Percentiles rank a stretch among this genome's conserved stretches.
These are phyloP conservation scores for Drosophila koepferae DNA, from an alignment of 2,888 invertebrate genomes.

Conservation along the genomic window DNA sequence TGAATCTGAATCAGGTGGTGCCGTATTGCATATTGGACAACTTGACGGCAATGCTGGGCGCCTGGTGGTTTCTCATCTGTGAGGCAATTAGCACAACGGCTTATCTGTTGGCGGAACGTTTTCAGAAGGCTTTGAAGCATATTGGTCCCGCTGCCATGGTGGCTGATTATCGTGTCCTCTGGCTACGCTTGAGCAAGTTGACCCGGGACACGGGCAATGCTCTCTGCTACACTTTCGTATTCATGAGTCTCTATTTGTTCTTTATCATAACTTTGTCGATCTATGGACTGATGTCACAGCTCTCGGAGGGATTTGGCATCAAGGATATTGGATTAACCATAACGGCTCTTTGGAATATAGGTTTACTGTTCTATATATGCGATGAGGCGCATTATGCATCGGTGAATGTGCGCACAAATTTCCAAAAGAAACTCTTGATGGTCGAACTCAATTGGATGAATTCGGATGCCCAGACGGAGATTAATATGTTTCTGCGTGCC, in stretches of 20 bases:
- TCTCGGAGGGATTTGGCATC: constrained; percentile 90
- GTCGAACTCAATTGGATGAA: constrained; percentile 92
- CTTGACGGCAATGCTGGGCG: constrained; percentile 89
- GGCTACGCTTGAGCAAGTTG: constrained; percentile 90
- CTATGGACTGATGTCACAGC: constrained; percentile 90
- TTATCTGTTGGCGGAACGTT: constrained; percentile 89
- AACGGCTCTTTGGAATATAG: constrained; percentile 89
- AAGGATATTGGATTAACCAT: constrained; percentile 90
- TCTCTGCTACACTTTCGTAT: constrained; percentile 89
- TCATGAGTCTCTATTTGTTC: constrained; percentile 89
- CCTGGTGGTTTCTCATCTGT: constrained; percentile 90
- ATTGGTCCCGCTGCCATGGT: constrained; percentile 89
- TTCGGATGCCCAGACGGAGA: constrained; percentile 90
- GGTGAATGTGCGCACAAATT: constrained; percentile 89
- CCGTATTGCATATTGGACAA: constrained; percentile 90
- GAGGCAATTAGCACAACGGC: constrained; percentile 89
- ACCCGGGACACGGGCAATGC: constrained; percentile 89
- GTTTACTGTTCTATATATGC: constrained; percentile 90
- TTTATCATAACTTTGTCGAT: constrained; percentile 91
- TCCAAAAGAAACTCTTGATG: constrained; percentile 90
- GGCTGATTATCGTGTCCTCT: constrained; percentile 89
- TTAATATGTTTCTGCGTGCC: constrained; percentile 91
- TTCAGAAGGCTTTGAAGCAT: constrained; percentile 89
- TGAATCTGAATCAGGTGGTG: constrained; percentile 88
- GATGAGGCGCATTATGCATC: constrained; percentile 91